Percentiles rank a stretch among this genome's conserved stretches.
These are phyloP conservation scores for Podabrus alpinus DNA, from an alignment of 2,888 invertebrate species.

Conservation along the genomic window DNA sequence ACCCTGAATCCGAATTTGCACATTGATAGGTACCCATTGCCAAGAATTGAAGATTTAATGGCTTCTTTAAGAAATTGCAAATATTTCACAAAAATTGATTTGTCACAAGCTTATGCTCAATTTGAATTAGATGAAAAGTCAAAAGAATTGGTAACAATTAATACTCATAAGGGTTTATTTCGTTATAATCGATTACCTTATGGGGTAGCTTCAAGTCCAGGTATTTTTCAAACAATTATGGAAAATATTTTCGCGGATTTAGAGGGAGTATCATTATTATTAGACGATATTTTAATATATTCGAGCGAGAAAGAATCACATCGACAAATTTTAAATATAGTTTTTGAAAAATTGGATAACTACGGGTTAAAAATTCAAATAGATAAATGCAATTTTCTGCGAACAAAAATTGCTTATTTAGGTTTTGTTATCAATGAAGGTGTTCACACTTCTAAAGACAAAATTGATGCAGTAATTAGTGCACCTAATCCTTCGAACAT, in stretches of 20 bases:
- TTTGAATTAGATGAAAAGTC: constrained; percentile 37
- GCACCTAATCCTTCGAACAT: no score
- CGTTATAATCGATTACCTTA: no score
- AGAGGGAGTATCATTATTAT: not conserved
- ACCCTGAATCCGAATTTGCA: no score
- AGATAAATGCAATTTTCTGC: not conserved
- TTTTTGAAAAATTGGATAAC: not conserved
- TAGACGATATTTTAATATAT: not conserved
- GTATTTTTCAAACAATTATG: not conserved
- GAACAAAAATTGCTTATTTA: not conserved
- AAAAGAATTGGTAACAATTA: constrained; percentile 38
- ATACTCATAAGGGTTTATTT: constrained; percentile 42
- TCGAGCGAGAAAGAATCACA: not conserved
- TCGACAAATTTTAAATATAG: not conserved
- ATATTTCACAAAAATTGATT: constrained; percentile 42
- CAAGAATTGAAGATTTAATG: no score
- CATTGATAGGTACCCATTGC: no score
- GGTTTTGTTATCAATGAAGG: not conserved
- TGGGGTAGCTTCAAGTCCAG: no score
- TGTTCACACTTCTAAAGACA: not conserved
- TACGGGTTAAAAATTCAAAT: not conserved
- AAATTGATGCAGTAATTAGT: no score
- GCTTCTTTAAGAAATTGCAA: not conserved
- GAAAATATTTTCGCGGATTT: not conserved
- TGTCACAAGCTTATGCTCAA: constrained; percentile 44